Base-by-base conservation (phyloP, 2,797 vertebrate genomes). In the Selene dorsalis region DNA sequence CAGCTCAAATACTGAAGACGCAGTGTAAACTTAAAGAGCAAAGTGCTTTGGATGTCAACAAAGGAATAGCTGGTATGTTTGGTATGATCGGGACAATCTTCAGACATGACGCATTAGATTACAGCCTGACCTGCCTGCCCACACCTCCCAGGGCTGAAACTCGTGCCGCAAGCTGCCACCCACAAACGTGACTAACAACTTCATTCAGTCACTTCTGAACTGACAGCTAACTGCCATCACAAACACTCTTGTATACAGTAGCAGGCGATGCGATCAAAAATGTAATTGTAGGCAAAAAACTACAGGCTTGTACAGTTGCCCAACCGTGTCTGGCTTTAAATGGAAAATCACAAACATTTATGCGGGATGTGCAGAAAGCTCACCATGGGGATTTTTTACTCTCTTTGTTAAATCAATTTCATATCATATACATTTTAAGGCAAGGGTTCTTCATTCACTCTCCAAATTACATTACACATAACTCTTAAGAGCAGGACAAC, bases 51-150 rank as follows among this genome's bases (percentile, higher is more conserved):
- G 28, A 58, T 58, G 17, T 56, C 26, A 67, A 5, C 18, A 4
- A 28, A 17, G 14, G 16, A 0, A 6, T 30, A 5, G 12, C 18
- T 20, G 72, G 59, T 80, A 85, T 81, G 80, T 18, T 61, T 26
- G 20, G 69, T 57, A 83, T 82, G 74, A 75, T 52, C 30, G 52
- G 18, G 20, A 62, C 47, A 75, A 60, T 80, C 55, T 59, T 68
- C 9, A 41, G 47, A 43, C 17, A 2, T 85, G 79, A 90, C 56
- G 87, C 81, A 76, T 53, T 58, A 82, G 56, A 64, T 69, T 18
- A 28, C 56, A 61, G 20, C n/a, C 26, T 22, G 32, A 77, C 32
- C 56, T 67, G 70, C 55, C 57, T 43, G 26, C 75, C 45, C 62
- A 74, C 22, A 24, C 43, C 58, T 77, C 62, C 35, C 32, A 17